Evolutionary conservation across 2,888 invertebrate genomes (phyloP), one percentile per base, ranked within the genome.

Genomic region (Tholera decimalis): DNA sequence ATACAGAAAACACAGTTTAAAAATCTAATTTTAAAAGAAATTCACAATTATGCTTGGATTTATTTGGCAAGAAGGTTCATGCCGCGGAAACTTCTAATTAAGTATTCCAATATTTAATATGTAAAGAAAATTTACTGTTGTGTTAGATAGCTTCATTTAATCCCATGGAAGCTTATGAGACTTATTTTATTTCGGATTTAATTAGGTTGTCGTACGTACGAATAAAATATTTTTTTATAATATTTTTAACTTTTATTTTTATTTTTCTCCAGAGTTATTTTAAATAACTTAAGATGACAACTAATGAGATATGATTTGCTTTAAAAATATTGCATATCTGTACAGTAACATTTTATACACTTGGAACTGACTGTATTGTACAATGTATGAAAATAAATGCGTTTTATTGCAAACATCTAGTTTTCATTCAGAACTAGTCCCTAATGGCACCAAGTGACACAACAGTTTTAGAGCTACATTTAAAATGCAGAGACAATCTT

Each of bases 361-460:
- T 55, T 53, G 65, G 44, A 68, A 71, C 73, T 44, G 63, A 62
- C 68, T 68, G 44, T 67, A 60, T 67, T 66, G 47, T 77, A 77
- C 74, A 74, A 63, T 72, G 46, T 80, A 73, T 73, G 80, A 82
- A 79, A 85, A 85, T 85, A 85, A 85, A 85, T 85, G 82, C 79
- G 66, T 77, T 64, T 67, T 73, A 72, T 68, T 73, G 80, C 63
- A 75, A 61, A 28, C 64, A 43, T 53, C 49, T 55, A 63, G 39
- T 50, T 65, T 82, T 69, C 65, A 67, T 73, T 73, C 50, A 43
- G 49, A 65, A 62, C 39, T 58, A 55, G 50, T 58, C 33, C 54
- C 49, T 67, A 66, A 64, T 66, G 62, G 62, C 75, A 75, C 47
- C 54, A 54, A 75, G 39, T 55, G 49, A 66, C 55, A 68, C 46